These are phyloP conservation scores for Zosterops borbonicus DNA, from an alignment of 2,113 vertebrate genomes.

Conservation along the genomic window DNA sequence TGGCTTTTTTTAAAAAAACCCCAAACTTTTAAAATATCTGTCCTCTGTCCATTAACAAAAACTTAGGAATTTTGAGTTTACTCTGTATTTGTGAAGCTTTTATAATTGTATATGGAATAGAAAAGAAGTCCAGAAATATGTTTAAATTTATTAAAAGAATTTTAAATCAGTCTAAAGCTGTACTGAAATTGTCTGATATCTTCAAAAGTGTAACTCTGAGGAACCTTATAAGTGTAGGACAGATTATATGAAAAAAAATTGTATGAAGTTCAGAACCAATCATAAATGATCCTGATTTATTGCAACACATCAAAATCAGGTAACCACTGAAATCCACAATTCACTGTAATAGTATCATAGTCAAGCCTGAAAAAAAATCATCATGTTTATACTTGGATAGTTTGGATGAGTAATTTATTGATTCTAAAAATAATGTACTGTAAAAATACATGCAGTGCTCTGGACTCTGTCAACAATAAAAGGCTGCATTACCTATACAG, in stretches of 20 bases:
- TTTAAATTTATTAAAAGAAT: not conserved
- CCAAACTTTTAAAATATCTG: not conserved
- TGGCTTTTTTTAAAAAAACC: not conserved
- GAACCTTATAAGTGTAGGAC: not conserved
- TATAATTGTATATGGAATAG: not conserved
- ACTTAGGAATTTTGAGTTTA: not conserved
- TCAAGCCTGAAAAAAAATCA: conserved; percentile 46
- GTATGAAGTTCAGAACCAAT: not conserved
- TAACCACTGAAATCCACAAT: conserved; percentile 43
- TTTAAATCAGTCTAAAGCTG: not conserved
- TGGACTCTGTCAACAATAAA: conserved; percentile 34
- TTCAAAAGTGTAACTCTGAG: not conserved
- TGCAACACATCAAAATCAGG: not conserved
- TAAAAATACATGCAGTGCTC: conserved; percentile 32
- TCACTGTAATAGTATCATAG: conserved; percentile 25
- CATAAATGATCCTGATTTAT: conserved; percentile 19
- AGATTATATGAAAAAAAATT: not conserved
- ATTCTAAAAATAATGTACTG: conserved; percentile 53
- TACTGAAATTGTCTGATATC: not conserved
- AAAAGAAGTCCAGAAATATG: not conserved
- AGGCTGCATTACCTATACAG: not conserved
- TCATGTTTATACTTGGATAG: conserved; percentile 21
- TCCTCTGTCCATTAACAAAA: not conserved
- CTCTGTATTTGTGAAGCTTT: not conserved
- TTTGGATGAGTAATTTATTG: conserved; percentile 55